Evolutionary conservation across 2,888 invertebrate genomes (phyloP).

Genomic region (Eretmocerus hayati): DNA sequence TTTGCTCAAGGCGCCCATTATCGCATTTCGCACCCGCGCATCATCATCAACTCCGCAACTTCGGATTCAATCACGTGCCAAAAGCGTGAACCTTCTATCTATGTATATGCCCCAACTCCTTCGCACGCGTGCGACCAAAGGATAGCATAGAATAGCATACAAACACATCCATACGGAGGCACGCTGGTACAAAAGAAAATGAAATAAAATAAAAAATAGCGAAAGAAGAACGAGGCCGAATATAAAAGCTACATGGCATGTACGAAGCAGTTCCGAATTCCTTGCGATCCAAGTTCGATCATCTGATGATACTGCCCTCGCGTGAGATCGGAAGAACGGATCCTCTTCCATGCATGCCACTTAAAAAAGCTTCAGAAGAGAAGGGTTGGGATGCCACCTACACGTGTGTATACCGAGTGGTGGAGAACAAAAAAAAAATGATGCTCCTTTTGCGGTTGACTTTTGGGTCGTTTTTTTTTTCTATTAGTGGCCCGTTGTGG

Average conservation of each 20-base stretch:
- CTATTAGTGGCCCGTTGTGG: conserved; percentile 6
- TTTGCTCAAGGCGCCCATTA: too few species aligned
- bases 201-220: neutral
- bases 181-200: neutral
- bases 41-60: too few species aligned
- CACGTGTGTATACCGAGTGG: neutral
- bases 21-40: too few species aligned
- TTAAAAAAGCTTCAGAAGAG: conserved; percentile 6
- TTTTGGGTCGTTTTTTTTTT: conserved; percentile 6
- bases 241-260: neutral
- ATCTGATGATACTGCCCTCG: neutral
- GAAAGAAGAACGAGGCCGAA: conserved; percentile 2
- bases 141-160: too few species aligned
- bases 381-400: neutral
- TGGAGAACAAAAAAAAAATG: conserved; percentile 11
- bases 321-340: neutral
- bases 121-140: neutral
- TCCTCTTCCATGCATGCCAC: too few species aligned
- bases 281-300: conserved; percentile 1
- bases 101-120: too few species aligned
- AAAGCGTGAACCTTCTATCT: too few species aligned
- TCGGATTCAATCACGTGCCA: too few species aligned
- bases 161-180: too few species aligned
- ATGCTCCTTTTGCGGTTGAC: conserved; percentile 17
- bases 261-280: conserved; percentile 11